Evolutionary conservation across 2,113 vertebrate genomes (phyloP).

Genomic region (Halcyon malimbica): DNA sequence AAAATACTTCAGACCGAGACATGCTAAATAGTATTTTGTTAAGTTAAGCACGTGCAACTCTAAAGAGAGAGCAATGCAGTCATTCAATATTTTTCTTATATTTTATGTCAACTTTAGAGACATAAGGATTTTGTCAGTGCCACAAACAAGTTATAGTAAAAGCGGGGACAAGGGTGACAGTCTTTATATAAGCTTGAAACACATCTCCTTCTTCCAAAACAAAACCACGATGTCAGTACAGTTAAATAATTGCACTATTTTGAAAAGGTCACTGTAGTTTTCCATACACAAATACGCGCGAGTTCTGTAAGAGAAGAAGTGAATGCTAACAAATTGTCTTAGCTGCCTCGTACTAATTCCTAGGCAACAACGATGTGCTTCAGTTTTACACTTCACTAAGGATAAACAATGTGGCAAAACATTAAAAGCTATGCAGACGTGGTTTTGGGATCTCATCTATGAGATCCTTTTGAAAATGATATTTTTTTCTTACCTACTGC

Average conservation of each 20-base stretch:
- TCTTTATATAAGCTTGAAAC: not conserved
- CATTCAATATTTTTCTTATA: not conserved
- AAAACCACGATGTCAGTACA: not conserved
- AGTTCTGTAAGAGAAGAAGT: not conserved
- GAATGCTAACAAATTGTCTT: conserved; percentile 3
- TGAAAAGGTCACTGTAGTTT: not conserved
- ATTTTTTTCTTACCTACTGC: conserved; percentile 28
- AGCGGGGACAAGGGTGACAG: not conserved
- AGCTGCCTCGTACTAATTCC: conserved; percentile 38
- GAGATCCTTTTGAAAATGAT: conserved; percentile 21
- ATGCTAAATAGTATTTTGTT: not conserved
- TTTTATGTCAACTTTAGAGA: not conserved
- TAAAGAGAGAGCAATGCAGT: not conserved
- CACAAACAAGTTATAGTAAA: not conserved
- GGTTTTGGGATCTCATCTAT: conserved; percentile 56
- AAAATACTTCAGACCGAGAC: not conserved
- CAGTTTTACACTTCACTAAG: conserved; percentile 38
- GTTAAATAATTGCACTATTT: not conserved
- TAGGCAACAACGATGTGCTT: conserved; percentile 35
- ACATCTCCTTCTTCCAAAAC: not conserved
- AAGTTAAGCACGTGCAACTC: not conserved
- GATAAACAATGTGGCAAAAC: conserved; percentile 44
- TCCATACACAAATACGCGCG: not conserved
- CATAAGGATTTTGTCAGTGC: not conserved
- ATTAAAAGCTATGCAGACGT: conserved; percentile 30